Base-by-base conservation (phyloP, 2,888 invertebrate genomes). In the Salpingus planirostris region DNA sequence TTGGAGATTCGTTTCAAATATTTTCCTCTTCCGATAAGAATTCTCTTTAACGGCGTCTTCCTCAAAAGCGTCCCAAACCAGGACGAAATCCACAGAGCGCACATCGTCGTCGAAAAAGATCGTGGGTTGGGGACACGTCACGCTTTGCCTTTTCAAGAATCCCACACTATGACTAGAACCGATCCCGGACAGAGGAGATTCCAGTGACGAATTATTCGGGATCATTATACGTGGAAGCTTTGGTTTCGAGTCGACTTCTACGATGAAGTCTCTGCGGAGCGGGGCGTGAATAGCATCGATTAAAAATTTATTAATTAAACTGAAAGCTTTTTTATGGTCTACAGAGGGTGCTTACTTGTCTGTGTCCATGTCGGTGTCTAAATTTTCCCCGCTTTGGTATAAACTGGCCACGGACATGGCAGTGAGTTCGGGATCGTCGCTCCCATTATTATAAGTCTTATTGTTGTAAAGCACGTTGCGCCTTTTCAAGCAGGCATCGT, bases 41-140 rank as follows among this genome's bases (percentile, higher is more conserved):
- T 68, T 66, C 11, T 52, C 44, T 12, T 47, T 50, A 7, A 45
- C 64, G 2, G 74, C 70, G 27, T 74, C 69, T 25, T 71, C 70
- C 39, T 71, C 62, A 11, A 58, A 62, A 30, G 73, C 65, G 59
- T 83, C 81, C 78, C 85, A 88, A 5, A 81, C 87, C 29, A 88
- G 59, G 24, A 86, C 77, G 64, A 80, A 87, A 65, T 87, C 86
- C 47, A 87, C 78, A 2, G 80, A 76, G 13, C 82, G 71, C 4
- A 70, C 61, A 6, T 78, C 78, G 60, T 86, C 86, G 41, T 70
- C 70, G 61, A 86, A 85, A 43, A 71, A 76, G 34, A 82, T 64
- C 1, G 77, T 76, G 0, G 71, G 70, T 45, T 69, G 70, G 2
- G 57, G 53, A 47, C 59, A 61, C 37, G 52, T 44, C 23, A 37